Base-by-base conservation (phyloP, 2,888 invertebrate genomes). In the Cyaniris semiargus region DNA sequence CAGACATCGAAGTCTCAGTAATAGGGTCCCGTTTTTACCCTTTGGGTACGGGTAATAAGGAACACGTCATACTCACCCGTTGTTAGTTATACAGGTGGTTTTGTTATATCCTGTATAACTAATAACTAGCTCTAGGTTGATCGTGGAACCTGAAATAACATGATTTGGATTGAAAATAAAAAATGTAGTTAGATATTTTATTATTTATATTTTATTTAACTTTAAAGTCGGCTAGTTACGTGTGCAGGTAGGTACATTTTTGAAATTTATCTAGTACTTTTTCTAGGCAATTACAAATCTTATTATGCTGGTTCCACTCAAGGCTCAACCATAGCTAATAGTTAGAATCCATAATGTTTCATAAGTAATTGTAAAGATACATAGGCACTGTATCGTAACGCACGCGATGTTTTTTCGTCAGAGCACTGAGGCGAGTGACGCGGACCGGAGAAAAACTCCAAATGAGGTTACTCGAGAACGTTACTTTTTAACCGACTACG, bases 351-450 rank as follows among this genome's bases (percentile, higher is more conserved):
- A 86, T 87, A 88, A 86, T 85, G 88, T 84, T 89, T 86, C 84
- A 84, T 84, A 83, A 81, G 80, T 86, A 87, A 88, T 86, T 86
- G 85, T 83, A 34, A 78, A 56, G 78, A 76, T 77, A 78, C 78
- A 75, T 79, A 78, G 44, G 77, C 80, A 80, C 78, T 80, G 82
- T 83, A 80, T 79, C 84, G 85, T 88, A 85, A 86, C 84, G 83
- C 90, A 89, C 88, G 90, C 90, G 85, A 90, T 83, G 79, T 82
- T 86, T 90, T 90, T 91, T 90, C 87, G 87, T 86, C 85, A 85
- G 86, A 83, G 88, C 91, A 90, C 78, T 87, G 83, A 87, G 89
- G 85, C 89, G 89, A 87, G 81, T 84, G 87, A 86, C 85, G 74
- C 27, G 66, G 84, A 85, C 77, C 75, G 78, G 77, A 85, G 87